Percentiles rank a stretch among this genome's conserved stretches.
Conservation (phyloP, 1,140 invertebrate species). For the Xylocopa sonorina region DNA sequence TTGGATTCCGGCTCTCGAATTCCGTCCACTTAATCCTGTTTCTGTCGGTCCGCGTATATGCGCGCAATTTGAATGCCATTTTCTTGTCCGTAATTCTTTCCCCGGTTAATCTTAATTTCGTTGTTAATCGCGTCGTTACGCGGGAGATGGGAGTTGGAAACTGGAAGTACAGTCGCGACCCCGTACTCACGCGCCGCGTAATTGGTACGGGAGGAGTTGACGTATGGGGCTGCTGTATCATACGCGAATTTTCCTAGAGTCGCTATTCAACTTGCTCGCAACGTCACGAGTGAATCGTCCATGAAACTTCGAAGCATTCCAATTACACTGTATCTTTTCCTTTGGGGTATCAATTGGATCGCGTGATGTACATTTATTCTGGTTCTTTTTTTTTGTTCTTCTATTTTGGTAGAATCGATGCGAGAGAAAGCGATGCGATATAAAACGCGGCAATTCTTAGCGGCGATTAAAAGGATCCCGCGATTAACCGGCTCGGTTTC, state of each 20-base stretch:
- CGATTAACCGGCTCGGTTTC: slow-evolving; percentile 27
- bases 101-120: slow-evolving; percentile 53
- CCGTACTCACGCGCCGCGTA: too few relatives aligned
- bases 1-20: slow-evolving; percentile 64
- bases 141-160: too few relatives aligned
- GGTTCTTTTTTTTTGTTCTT: neutral
- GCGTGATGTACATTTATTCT: too few relatives aligned
- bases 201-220: too few relatives aligned
- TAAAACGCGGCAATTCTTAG: neutral
- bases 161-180: too few relatives aligned
- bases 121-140: slow-evolving; percentile 59
- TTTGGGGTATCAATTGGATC: too few relatives aligned
- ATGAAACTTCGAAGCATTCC: too few relatives aligned
- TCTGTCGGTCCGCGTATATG: slow-evolving; percentile 48
- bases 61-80: slow-evolving; percentile 29
- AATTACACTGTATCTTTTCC: too few relatives aligned
- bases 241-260: neutral
- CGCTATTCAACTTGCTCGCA: neutral
- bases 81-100: slow-evolving; percentile 54
- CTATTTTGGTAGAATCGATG: too few relatives aligned
- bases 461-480: neutral
- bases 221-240: neutral
- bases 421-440: neutral
- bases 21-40: slow-evolving; percentile 61
- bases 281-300: too few relatives aligned